These are phyloP conservation scores for Epinephelus awoara DNA, from an alignment of 2,797 vertebrate genomes.

Conservation along the genomic window DNA sequence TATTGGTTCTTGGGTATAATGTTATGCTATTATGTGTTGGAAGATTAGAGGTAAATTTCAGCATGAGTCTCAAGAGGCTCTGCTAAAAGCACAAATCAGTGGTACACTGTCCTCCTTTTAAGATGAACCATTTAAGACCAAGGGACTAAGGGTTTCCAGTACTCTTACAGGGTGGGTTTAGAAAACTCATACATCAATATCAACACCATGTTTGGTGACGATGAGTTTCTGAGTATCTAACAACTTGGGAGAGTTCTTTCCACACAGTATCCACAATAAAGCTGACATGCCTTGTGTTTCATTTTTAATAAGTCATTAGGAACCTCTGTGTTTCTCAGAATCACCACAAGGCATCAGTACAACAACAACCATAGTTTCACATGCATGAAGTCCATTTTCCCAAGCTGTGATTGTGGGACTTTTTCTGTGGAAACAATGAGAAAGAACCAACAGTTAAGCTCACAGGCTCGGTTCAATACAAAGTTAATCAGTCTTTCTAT, in stretches of 20 bases:
- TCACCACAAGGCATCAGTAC: conserved; percentile 68
- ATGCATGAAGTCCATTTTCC: conserved; percentile 71
- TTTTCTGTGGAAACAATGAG: conserved; percentile 81
- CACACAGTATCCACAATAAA: conserved; percentile 72
- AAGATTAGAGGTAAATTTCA: conserved; percentile 60
- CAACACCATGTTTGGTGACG: conserved; percentile 53
- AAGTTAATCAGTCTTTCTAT: conserved; percentile 67
- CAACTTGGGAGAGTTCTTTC: conserved; percentile 65
- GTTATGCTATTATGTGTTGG: conserved; percentile 61
- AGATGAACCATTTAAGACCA: conserved; percentile 59
- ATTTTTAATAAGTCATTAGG: conserved; percentile 67
- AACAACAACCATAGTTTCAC: conserved; percentile 70
- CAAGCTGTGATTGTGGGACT: conserved; percentile 72
- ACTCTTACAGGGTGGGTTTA: conserved; percentile 54
- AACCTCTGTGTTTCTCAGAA: conserved; percentile 63
- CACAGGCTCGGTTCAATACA: conserved; percentile 59
- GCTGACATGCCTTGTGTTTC: conserved; percentile 63
- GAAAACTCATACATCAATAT: conserved; percentile 69
- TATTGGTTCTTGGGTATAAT: conserved; percentile 49
- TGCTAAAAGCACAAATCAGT: conserved; percentile 59
- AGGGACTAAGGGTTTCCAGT: conserved; percentile 64
- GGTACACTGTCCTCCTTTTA: conserved; percentile 51
- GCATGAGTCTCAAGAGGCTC: conserved; percentile 41
- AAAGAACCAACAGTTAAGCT: conserved; percentile 56
- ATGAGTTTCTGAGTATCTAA: conserved; percentile 60